Percentiles rank a stretch among this genome's conserved stretches.
These are phyloP conservation scores for Diachasma alloeum DNA, from an alignment of 1,140 invertebrate species.

Conservation along the genomic window DNA sequence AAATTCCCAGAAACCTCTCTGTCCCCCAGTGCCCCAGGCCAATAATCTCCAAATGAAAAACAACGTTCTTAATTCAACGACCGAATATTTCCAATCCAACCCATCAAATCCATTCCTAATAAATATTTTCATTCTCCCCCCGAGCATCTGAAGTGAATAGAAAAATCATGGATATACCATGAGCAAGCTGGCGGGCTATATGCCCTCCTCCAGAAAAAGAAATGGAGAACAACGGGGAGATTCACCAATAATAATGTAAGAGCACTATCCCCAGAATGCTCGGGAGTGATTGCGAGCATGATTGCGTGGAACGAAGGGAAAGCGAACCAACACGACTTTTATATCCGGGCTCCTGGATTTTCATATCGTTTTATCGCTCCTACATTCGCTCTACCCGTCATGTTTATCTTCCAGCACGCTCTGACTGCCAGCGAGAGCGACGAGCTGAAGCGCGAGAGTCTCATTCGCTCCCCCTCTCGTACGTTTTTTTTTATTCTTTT, in stretches of 20 bases:
- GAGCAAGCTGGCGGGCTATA: constrained; percentile 11
- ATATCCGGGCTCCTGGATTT: constrained; percentile 40
- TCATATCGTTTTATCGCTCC: constrained; percentile 45
- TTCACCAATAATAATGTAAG: constrained; percentile 27
- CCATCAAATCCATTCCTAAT: neutral
- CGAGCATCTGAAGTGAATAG: neutral
- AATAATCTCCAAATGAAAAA: too few relatives aligned
- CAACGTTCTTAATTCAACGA: neutral
- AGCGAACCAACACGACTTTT: constrained; percentile 38
- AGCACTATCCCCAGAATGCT: neutral
- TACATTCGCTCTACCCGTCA: constrained; percentile 42
- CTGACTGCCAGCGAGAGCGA: neutral
- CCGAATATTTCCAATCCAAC: neutral
- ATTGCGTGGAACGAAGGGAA: constrained; percentile 35
- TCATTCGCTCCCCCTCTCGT: constrained; percentile 6
- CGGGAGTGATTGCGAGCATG: constrained; percentile 36
- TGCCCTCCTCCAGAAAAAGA: neutral
- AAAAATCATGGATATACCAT: constrained; percentile 10
- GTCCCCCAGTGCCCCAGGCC: too few relatives aligned
- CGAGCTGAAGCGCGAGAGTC: constrained; percentile 4
- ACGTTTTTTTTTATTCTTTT: neutral
- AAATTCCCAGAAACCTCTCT: too few relatives aligned
- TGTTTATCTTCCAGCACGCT: constrained; percentile 36
- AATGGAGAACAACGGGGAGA: neutral
- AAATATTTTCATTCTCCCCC: neutral